A percentile compares a stretch with the other conserved stretches of the same genome.
Conservation (phyloP, 2,113 vertebrate species). For the Cyanoramphus novaezelandiae region DNA sequence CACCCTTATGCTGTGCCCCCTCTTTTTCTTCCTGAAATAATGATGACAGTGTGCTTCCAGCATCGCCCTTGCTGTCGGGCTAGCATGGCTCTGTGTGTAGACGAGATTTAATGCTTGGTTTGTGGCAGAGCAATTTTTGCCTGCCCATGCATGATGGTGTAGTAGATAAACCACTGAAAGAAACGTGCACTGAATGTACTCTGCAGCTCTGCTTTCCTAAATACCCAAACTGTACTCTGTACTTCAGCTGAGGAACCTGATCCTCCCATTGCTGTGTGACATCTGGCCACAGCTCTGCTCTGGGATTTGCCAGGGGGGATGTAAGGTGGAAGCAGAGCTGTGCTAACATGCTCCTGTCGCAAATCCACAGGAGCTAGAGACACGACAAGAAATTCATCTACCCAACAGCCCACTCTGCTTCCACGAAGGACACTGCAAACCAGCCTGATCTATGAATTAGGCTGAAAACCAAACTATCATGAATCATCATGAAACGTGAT, state of each 20-base stretch:
- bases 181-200: fast-evolving
- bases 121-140: background rate
- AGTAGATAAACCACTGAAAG: background rate
- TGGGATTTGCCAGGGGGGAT: background rate
- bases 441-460: background rate
- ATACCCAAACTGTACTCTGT: background rate
- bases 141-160: background rate
- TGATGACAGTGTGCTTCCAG: fast-evolving
- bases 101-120: background rate
- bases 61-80: background rate
- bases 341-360: background rate
- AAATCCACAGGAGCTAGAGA: background rate
- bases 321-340: background rate
- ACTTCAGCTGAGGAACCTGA: background rate
- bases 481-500: background rate
- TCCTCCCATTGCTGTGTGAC: background rate
- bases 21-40: background rate
- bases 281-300: background rate
- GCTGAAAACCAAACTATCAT: background rate
- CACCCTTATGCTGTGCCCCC: background rate
- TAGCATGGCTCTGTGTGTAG: background rate
- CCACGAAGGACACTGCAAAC: background rate
- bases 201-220: background rate
- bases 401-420: background rate
- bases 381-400: background rate